Evolutionary conservation across 2,113 vertebrate genomes (phyloP).

Genomic region (Chamaetylas fuelleborni): DNA sequence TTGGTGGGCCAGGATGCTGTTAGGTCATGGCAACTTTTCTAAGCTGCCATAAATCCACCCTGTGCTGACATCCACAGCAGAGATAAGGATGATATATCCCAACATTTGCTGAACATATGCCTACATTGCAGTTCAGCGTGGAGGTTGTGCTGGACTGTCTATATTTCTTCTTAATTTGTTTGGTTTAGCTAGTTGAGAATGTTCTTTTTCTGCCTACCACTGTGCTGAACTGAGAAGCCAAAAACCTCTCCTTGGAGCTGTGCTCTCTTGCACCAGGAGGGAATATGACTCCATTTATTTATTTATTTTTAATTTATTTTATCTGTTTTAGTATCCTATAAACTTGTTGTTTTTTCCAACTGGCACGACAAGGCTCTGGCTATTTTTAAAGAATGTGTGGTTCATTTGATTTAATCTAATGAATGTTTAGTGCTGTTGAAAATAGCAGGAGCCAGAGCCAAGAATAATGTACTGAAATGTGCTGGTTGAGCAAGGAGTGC

Average conservation of each 20-base stretch:
- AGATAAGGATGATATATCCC: neutral
- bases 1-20: neutral
- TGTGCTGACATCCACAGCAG: neutral
- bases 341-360: constrained; percentile 53
- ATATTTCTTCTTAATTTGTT: constrained; percentile 48
- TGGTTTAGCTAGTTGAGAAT: constrained; percentile 50
- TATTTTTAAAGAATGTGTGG: constrained; percentile 55
- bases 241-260: constrained; percentile 9
- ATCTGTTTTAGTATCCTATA: constrained; percentile 47
- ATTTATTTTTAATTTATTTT: constrained; percentile 47
- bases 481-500: constrained; percentile 17
- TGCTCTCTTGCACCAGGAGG: neutral
- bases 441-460: constrained; percentile 50
- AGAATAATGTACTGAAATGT: constrained; percentile 58
- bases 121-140: neutral
- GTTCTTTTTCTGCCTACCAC: constrained; percentile 40
- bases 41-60: neutral
- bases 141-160: neutral
- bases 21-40: neutral
- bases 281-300: constrained; percentile 28
- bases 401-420: constrained; percentile 61
- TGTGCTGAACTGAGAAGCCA: constrained; percentile 30
- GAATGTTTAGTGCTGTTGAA: constrained; percentile 55
- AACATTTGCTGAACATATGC: constrained; percentile 20
- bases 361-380: constrained; percentile 5